Evolutionary conservation across 2,113 vertebrate species (phyloP).

Genomic region (Rousettus leschenaultii): DNA sequence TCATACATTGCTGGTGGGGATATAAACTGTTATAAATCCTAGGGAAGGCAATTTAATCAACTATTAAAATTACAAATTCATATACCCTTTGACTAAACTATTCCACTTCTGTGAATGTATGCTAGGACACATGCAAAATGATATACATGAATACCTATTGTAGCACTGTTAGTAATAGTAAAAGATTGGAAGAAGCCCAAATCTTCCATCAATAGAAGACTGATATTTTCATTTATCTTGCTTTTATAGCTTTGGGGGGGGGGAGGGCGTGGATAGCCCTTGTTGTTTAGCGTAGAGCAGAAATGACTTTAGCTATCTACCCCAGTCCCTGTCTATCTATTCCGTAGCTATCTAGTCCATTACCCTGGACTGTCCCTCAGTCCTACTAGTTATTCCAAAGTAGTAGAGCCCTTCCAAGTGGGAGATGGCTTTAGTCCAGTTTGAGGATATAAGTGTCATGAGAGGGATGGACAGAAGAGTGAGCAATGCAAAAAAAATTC

Average conservation of each 20-base stretch:
- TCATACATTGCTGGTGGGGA: constrained; percentile 7
- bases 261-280: neutral
- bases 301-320: neutral
- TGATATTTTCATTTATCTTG: constrained; percentile 38
- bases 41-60: constrained; percentile 30
- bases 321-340: too few relatives aligned
- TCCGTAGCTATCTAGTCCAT: neutral
- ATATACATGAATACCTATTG: constrained; percentile 18
- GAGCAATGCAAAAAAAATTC: neutral
- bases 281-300: neutral
- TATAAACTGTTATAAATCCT: constrained; percentile 1
- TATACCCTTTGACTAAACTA: neutral
- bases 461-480: neutral
- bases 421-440: neutral
- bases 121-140: constrained; percentile 41
- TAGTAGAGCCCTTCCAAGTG: neutral
- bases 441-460: neutral
- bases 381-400: neutral
- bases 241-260: constrained; percentile 30
- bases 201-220: constrained; percentile 29
- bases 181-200: constrained; percentile 47
- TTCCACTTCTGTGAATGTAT: constrained; percentile 51
- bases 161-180: constrained; percentile 35
- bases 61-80: constrained; percentile 61
- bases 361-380: neutral